These are phyloP conservation scores for Stomorhina lunata DNA, from an alignment of 2,888 invertebrate genomes.

Conservation along the genomic window DNA sequence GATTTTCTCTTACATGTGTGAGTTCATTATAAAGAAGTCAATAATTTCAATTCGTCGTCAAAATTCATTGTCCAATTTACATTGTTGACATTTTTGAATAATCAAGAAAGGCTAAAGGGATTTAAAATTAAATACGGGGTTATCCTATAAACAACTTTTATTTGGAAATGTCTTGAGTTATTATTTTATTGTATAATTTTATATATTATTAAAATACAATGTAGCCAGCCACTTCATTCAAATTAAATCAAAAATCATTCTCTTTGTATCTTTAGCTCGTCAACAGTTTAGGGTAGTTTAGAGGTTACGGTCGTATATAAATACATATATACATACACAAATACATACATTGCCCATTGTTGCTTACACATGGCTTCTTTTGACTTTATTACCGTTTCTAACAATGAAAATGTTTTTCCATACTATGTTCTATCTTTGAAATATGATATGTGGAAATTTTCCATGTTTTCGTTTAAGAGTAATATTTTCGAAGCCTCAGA, in stretches of 20 bases:
- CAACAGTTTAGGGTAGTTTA: conserved; percentile 34
- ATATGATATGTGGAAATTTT: conserved; percentile 34
- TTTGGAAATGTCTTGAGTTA: conserved; percentile 29
- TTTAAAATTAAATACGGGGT: conserved; percentile 35
- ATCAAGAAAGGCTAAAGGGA: conserved; percentile 17
- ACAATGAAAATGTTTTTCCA: no score
- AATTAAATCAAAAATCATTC: conserved; percentile 10
- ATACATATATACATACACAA: no score
- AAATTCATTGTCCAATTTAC: conserved; percentile 33
- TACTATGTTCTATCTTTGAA: conserved; percentile 31
- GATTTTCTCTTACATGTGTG: background rate
- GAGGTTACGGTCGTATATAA: no score
- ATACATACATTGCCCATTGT: conserved; percentile 41
- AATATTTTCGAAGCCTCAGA: no score
- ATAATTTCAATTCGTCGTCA: conserved; percentile 52
- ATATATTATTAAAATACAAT: conserved; percentile 21
- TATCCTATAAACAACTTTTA: conserved; percentile 8
- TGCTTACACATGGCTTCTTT: conserved; percentile 48
- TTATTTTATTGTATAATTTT: conserved; percentile 22
- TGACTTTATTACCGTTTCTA: conserved; percentile 36
- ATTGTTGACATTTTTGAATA: conserved; percentile 44
- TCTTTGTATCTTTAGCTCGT: conserved; percentile 10
- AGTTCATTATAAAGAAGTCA: conserved; percentile 40
- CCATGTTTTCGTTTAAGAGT: background rate
- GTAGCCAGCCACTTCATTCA: conserved; percentile 36